phyloP scores from a whole-genome alignment of 2,113 vertebrate species.

The Psilopsiagon aurifrons region DNA sequence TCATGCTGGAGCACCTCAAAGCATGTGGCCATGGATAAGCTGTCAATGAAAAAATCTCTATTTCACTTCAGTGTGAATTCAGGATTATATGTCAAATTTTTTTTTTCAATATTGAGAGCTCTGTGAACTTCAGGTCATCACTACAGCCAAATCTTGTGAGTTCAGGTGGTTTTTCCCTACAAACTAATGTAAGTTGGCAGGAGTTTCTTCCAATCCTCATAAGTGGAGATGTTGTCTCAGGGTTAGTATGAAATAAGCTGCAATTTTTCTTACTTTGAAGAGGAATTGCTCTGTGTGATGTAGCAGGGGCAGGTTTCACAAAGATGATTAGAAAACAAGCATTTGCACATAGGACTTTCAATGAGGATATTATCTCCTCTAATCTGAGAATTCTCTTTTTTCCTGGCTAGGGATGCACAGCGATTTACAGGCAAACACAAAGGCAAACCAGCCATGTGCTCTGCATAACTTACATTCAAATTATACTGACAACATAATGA shows the following conservation, averaged over 20 bases:
- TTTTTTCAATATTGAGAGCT: background rate
- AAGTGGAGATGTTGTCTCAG: background rate
- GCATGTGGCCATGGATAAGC: background rate
- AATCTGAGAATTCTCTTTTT: background rate
- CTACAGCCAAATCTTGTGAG: background rate
- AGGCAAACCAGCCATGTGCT: constrained; percentile 14
- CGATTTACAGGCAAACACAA: constrained; percentile 17
- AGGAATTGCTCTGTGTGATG: background rate
- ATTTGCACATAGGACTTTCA: constrained; percentile 15
- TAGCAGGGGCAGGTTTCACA: background rate
- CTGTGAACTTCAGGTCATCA: constrained; percentile 18
- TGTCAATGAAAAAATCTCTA: background rate
- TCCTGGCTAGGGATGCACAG: background rate
- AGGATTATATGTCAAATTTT: constrained; percentile 1
- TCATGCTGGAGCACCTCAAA: background rate
- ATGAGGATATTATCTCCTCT: background rate
- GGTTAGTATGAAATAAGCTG: background rate
- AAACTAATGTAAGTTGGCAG: background rate
- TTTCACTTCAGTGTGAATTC: constrained; percentile 26
- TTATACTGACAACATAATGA: constrained; percentile 65
- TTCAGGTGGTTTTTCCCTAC: background rate
- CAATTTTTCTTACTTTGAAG: constrained; percentile 7
- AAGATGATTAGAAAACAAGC: constrained; percentile 30
- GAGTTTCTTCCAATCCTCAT: background rate
- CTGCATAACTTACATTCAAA: constrained; percentile 41